Percentiles rank a stretch among this genome's conserved stretches.
These are phyloP conservation scores for Eulemur albifrons DNA, from an alignment of 2,797 vertebrate species.

Conservation along the genomic window DNA sequence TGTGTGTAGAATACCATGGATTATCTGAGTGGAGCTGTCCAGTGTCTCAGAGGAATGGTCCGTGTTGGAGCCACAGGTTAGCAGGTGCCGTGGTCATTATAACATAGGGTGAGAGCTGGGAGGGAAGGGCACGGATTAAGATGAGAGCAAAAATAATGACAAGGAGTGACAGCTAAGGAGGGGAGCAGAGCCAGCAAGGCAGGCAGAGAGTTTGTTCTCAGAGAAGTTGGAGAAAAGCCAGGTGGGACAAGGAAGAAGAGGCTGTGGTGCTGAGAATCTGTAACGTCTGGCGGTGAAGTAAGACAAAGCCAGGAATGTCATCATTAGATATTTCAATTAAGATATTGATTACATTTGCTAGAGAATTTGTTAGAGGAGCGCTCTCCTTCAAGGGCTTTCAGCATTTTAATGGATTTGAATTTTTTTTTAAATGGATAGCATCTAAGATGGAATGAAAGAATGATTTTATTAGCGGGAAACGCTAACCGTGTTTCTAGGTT, in stretches of 20 bases:
- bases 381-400: background rate
- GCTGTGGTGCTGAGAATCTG: accelerated
- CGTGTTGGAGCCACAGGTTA: accelerated
- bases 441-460: background rate
- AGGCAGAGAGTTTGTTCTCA: background rate
- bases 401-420: background rate
- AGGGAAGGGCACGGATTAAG: background rate
- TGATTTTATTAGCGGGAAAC: background rate
- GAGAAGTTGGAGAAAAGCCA: background rate
- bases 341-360: background rate
- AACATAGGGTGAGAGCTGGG: background rate
- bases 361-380: background rate
- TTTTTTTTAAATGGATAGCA: background rate
- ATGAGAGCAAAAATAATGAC: background rate
- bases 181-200: background rate
- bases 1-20: background rate
- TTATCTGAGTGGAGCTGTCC: too few relatives aligned
- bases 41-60: background rate
- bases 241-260: background rate
- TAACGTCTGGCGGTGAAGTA: background rate
- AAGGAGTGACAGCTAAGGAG: background rate
- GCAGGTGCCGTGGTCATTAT: background rate
- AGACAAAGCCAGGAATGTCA: background rate
- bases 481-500: background rate
- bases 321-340: background rate